These are phyloP conservation scores for Pocillopora meandrina DNA, from an alignment of 92 coral and sea anemone species.

Conservation along the genomic window DNA sequence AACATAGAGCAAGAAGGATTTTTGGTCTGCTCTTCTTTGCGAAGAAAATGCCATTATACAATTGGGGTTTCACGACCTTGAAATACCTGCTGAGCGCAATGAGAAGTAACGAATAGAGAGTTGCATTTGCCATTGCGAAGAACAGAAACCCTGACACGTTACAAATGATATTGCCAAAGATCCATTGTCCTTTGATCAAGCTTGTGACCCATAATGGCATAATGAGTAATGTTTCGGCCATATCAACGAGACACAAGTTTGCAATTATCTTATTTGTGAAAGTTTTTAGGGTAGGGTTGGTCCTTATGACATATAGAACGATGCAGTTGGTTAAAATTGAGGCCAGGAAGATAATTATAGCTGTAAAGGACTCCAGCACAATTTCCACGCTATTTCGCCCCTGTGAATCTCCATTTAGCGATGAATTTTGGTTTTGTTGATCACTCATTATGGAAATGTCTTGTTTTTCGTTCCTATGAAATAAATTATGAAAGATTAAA, in stretches of 20 bases:
- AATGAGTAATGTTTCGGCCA: conserved; percentile 34
- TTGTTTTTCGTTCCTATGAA: neutral
- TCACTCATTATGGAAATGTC: conserved; percentile 2
- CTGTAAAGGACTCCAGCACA: conserved; percentile 32
- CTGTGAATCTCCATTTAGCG: conserved; percentile 23
- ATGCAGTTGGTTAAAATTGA: conserved; percentile 51
- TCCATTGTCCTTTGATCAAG: conserved; percentile 53
- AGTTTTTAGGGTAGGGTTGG: conserved; percentile 34
- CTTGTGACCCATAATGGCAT: conserved; percentile 66
- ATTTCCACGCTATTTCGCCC: conserved; percentile 37
- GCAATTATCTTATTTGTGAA: conserved; percentile 50
- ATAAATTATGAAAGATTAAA: neutral
- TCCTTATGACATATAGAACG: conserved; percentile 46
- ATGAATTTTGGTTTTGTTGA: neutral
- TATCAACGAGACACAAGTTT: conserved; percentile 49
- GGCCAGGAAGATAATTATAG: neutral
- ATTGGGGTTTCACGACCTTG: conserved; percentile 57
- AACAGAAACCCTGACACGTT: conserved; percentile 44
- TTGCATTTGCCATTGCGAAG: conserved; percentile 51
- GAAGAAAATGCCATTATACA: conserved; percentile 39
- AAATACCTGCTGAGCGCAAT: conserved; percentile 60
- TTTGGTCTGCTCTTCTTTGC: conserved; percentile 21
- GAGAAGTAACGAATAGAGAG: conserved; percentile 48
- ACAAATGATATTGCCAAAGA: conserved; percentile 42
- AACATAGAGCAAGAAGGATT: conserved; percentile 28